Conservation (phyloP, 2,888 invertebrate species). For the Dioctria linearis region DNA sequence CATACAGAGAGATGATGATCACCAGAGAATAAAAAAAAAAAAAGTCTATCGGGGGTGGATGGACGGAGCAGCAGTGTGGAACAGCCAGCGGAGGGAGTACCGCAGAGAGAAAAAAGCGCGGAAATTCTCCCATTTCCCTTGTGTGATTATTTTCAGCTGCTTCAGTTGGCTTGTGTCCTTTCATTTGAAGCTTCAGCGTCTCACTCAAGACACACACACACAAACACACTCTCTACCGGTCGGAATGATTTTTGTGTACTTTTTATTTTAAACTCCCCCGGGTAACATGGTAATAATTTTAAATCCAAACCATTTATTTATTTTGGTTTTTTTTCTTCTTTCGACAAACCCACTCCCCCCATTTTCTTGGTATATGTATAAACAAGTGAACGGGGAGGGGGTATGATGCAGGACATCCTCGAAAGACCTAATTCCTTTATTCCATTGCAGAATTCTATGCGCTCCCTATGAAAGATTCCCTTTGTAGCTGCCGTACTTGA, state of each 20-base stretch:
- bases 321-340: not conserved
- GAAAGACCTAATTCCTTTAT: not conserved
- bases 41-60: no score
- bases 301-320: slow-evolving; percentile 52
- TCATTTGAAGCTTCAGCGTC: slow-evolving; percentile 26
- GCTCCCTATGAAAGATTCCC: slow-evolving; percentile 23
- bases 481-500: slow-evolving; percentile 1
- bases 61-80: not conserved
- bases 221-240: not conserved
- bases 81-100: not conserved
- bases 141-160: slow-evolving; percentile 34
- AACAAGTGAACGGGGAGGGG: not conserved
- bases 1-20: no score
- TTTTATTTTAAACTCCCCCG: slow-evolving; percentile 43
- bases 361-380: not conserved
- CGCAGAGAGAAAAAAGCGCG: not conserved
- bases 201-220: not conserved
- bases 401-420: not conserved
- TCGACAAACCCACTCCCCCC: not conserved
- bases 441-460: not conserved
- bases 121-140: slow-evolving; percentile 9
- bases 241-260: slow-evolving; percentile 18
- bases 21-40: not conserved
- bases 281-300: slow-evolving; percentile 56
- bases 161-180: slow-evolving; percentile 32